Base-by-base conservation (phyloP, 1,140 invertebrate genomes). In the Akabosia matsudoensis region DNA sequence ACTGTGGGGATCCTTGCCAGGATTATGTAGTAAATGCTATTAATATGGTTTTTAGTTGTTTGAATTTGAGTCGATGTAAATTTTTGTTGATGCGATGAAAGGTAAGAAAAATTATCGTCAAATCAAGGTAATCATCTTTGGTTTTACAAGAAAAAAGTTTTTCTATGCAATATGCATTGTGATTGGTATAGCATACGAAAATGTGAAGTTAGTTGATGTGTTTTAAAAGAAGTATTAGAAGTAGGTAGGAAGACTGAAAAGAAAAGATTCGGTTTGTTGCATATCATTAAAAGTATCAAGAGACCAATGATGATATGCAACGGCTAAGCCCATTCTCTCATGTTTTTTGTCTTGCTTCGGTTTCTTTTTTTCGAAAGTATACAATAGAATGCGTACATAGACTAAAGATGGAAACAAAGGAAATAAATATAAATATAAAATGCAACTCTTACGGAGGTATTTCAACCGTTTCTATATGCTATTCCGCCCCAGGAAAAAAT, bases 361-460 rank as follows among this genome's bases (percentile, higher is more conserved):
- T 56, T 56, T 56, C 54, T 22, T 56, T 56, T 56, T 56, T 3
- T 3, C 4, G 24, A 4, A 4, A 56, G 13, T 3, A 56, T 45
- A 7, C 37, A 45, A 10, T 24, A 56, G 54, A 10, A 56, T 16
- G n/a, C 54, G 4, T n/a, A 22, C 54, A 56, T 22, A 56, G 54
- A 56, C 54, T n/a, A 22, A 56, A 56, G 54, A 56, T 56, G 54
- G 54, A 56, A 56, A 56, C 54, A 56, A 56, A 56, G 54, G 54
- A 56, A 56, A 56, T 56, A 56, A 56, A 56, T 10, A 45, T 10
- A 10, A 13, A 56, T 13, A 16, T 24, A 56, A 56, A 56, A 16
- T 13, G 54, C 22, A 56, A 16, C 24, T 56, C 54, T n/a, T 56
- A 10, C 37, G 18, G 37, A 45, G 37, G 37, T 18, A 45, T 45